Percentiles rank a stretch among this genome's conserved stretches.
Conservation (phyloP, 1,140 invertebrate species). For the Drosophila prosaltans region DNA sequence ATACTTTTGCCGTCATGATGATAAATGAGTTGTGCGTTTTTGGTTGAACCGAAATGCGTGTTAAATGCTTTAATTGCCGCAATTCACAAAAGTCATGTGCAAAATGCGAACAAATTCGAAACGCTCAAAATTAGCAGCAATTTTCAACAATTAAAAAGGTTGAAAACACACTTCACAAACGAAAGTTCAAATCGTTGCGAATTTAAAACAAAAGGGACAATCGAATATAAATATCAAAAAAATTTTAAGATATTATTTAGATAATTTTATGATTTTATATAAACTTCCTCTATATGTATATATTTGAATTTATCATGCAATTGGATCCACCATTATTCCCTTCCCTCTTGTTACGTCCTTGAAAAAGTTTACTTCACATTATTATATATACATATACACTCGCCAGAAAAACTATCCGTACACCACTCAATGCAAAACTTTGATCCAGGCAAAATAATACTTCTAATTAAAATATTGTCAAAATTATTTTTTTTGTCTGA, state of each 20-base stretch:
- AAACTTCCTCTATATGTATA: too few relatives aligned
- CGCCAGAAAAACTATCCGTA: too few relatives aligned
- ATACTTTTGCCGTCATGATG: constrained; percentile 53
- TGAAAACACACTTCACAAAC: constrained; percentile 18
- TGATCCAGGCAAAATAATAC: too few relatives aligned
- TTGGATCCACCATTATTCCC: too few relatives aligned
- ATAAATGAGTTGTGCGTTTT: constrained; percentile 44
- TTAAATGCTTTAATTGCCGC: constrained; percentile 73
- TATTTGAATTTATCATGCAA: too few relatives aligned
- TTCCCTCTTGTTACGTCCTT: too few relatives aligned
- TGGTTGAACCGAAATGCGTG: constrained; percentile 61
- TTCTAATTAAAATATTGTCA: too few relatives aligned
- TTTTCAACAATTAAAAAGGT: constrained; percentile 50
- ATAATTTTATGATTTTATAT: neutral
- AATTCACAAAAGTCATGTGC: constrained; percentile 54
- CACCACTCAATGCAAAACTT: too few relatives aligned
- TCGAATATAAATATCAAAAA: neutral
- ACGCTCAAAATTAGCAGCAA: constrained; percentile 58
- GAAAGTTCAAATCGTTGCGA: constrained; percentile 6
- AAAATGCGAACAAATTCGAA: constrained; percentile 56
- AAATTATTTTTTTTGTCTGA: too few relatives aligned
- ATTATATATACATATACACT: too few relatives aligned
- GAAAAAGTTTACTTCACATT: too few relatives aligned
- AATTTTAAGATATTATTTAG: constrained; percentile 2
- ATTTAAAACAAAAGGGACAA: neutral